Conservation (phyloP, 2,888 invertebrate genomes). For the Sinhomidia bicolor region DNA sequence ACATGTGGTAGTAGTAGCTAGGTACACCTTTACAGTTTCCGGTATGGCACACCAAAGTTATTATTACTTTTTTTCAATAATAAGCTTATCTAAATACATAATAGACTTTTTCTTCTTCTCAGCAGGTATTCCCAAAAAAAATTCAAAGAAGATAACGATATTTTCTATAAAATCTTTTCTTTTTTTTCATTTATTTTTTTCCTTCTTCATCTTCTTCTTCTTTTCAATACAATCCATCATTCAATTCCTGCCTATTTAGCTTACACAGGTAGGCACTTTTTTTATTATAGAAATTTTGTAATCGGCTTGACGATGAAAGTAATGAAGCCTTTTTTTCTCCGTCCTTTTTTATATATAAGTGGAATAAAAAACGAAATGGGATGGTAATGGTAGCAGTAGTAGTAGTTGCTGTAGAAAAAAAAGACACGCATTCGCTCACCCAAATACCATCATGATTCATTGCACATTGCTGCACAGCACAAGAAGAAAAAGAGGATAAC, state of each 20-base stretch:
- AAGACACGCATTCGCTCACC: no score
- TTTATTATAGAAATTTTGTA: neutral
- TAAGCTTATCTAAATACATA: conserved; percentile 12
- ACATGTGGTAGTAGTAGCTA: no score
- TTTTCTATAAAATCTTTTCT: neutral
- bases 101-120: neutral
- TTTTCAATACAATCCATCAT: neutral
- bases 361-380: no score
- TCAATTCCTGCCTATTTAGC: no score
- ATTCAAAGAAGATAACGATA: neutral
- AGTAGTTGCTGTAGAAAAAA: no score
- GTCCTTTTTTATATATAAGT: no score
- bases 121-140: neutral
- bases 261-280: no score
- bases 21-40: no score
- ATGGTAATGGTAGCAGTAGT: no score
- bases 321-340: neutral
- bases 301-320: conserved; percentile 30
- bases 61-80: no score
- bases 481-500: neutral
- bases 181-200: neutral
- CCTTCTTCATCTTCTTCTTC: neutral
- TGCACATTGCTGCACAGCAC: neutral
- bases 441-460: neutral
- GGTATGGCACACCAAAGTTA: neutral